Evolutionary conservation across 2,113 vertebrate species (phyloP).

Genomic region (Bombycilla garrulus): DNA sequence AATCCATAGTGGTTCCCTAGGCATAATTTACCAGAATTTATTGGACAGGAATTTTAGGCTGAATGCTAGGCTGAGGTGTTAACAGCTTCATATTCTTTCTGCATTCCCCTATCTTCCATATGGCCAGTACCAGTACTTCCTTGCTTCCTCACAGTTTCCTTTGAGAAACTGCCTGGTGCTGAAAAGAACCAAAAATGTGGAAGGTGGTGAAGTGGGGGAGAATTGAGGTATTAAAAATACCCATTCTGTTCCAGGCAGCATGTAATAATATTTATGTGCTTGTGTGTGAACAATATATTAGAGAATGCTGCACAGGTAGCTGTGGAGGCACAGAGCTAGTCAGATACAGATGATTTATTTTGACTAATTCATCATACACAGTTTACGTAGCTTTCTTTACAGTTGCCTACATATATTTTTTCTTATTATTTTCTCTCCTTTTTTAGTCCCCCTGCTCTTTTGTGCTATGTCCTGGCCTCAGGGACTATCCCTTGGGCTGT

Average conservation of each 20-base stretch:
- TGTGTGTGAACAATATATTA: constrained; percentile 28
- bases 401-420: constrained; percentile 42
- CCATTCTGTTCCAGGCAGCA: background rate
- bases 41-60: background rate
- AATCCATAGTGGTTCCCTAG: background rate
- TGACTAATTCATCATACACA: background rate
- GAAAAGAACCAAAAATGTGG: background rate
- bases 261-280: constrained; percentile 44
- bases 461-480: constrained; percentile 23
- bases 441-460: constrained; percentile 10
- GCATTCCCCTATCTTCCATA: background rate
- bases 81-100: background rate
- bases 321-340: background rate
- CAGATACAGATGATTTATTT: background rate
- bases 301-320: background rate
- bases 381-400: background rate
- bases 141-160: background rate
- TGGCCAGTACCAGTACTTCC: background rate
- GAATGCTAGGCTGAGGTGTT: background rate
- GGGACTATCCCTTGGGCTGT: constrained; percentile 36
- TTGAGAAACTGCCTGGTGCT: background rate
- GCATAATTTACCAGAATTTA: background rate
- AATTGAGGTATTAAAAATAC: background rate
- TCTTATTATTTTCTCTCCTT: constrained; percentile 8
- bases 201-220: background rate